Base-by-base conservation (phyloP, 2,797 vertebrate species). In the Acanthis flammea region DNA sequence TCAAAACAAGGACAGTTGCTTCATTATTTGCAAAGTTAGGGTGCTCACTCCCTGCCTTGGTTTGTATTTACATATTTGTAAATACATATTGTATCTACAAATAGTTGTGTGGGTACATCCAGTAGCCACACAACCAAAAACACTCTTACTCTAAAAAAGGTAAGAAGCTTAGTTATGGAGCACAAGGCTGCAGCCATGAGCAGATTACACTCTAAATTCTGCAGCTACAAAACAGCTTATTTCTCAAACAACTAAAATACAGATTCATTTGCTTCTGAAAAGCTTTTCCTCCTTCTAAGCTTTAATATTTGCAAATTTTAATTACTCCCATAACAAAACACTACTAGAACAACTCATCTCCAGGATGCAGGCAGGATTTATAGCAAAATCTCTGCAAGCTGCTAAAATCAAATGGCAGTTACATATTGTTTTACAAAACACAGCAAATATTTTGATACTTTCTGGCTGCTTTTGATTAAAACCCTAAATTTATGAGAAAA, bases 161-260 rank as follows among this genome's bases (percentile, higher is more conserved):
- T 76, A 86, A 95, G 94, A 71, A 19, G 85, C 90, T 91, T 90
- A 90, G 65, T 27, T 80, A 47, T 19, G 68, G 33, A 67, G 61
- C 31, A 83, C 31, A 71, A 77, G 58, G n/a, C 44, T 71, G 53
- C 23, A 39, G 23, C 54, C 44, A 23, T 28, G 51, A 86, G 53
- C 54, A 94, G 79, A 90, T 90, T 88, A 85, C 31, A 19, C 57
- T 17, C 23, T 66, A 77, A 88, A 92, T 74, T 86, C 54, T 86
- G 50, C 55, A 92, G 67, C 75, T 79, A 85, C 48, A 62, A 63
- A 82, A 1, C 45, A 88, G 68, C 14, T 80, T 86, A 84, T 86
- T 92, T 80, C 79, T 86, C 57, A 42, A 47, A 74, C n/a, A 83
- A 70, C 35, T 60, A 53, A 91, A 94, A 86, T 15, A 55, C 42